Evolutionary conservation across 2,113 vertebrate species (phyloP).

Genomic region (Morone chrysops): DNA sequence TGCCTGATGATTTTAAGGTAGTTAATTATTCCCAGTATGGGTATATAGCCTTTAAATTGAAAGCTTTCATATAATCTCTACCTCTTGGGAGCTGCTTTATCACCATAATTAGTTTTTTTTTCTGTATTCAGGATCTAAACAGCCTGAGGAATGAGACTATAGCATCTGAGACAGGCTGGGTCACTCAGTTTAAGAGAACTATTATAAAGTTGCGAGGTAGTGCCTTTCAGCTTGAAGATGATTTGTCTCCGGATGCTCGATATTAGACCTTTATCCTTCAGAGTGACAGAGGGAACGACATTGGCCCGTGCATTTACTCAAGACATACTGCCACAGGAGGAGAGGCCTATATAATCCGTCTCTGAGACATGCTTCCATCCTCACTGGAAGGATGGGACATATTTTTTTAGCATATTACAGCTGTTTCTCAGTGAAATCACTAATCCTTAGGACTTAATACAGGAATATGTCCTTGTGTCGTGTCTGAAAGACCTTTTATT

Average conservation of each 20-base stretch:
- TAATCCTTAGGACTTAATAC: constrained; percentile 64
- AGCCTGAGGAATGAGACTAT: constrained; percentile 24
- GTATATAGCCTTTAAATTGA: constrained; percentile 33
- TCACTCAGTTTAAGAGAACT: constrained; percentile 38
- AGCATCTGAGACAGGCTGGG: constrained; percentile 19
- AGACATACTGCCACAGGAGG: constrained; percentile 57
- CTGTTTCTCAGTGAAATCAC: constrained; percentile 71
- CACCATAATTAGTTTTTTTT: constrained; percentile 18
- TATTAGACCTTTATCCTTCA: constrained; percentile 68
- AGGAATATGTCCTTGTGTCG: constrained; percentile 72
- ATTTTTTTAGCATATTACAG: constrained; percentile 76
- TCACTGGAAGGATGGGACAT: constrained; percentile 52
- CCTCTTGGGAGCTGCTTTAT: constrained; percentile 32
- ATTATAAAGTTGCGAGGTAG: constrained; percentile 55
- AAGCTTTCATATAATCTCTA: constrained; percentile 30
- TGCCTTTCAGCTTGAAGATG: constrained; percentile 39
- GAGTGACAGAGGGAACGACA: constrained; percentile 61
- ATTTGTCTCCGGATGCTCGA: constrained; percentile 64
- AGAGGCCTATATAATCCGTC: constrained; percentile 60
- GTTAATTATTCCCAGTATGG: constrained; percentile 26
- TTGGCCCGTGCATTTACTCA: constrained; percentile 54
- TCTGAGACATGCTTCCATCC: constrained; percentile 64
- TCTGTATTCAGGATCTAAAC: constrained; percentile 34
- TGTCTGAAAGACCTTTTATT: constrained; percentile 70
- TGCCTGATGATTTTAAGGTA: constrained; percentile 12